Evolutionary conservation across 2,113 vertebrate species (phyloP).

Genomic region (Choloepus hoffmanni): DNA sequence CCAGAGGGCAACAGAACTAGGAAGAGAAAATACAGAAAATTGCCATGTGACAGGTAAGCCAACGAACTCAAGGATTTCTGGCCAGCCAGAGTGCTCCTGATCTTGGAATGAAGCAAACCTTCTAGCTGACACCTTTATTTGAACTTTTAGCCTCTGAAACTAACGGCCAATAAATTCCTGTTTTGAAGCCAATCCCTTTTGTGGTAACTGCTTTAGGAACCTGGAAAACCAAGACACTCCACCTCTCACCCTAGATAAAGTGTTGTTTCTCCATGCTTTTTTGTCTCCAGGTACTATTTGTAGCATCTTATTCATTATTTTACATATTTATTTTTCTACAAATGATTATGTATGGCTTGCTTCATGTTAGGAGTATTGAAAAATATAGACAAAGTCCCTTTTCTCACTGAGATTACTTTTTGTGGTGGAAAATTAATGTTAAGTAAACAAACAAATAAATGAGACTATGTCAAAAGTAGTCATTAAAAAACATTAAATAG

Average conservation of each 20-base stretch:
- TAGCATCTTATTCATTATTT: background rate
- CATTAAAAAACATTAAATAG: background rate
- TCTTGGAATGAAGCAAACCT: too few species aligned
- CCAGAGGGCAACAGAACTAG: too few species aligned
- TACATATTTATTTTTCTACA: background rate
- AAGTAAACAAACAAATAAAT: constrained; percentile 7
- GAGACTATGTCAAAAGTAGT: background rate
- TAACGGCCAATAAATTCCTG: too few species aligned
- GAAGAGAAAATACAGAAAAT: too few species aligned
- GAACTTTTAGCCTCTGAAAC: too few species aligned
- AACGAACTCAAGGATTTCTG: too few species aligned
- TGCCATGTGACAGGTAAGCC: too few species aligned
- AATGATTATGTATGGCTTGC: background rate
- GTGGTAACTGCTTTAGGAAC: too few species aligned
- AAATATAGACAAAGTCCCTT: background rate
- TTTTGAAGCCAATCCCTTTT: too few species aligned
- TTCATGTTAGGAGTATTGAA: background rate
- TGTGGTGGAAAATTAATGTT: background rate
- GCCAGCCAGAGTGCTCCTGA: too few species aligned
- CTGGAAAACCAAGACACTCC: too few species aligned
- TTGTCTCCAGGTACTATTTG: fast-evolving
- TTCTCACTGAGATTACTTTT: background rate
- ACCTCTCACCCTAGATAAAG: background rate
- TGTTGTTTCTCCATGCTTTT: background rate
- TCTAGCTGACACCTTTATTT: too few species aligned